Percentiles rank a stretch among this genome's conserved stretches.
These are phyloP conservation scores for Gastracanthus pulcherrimus DNA, from an alignment of 2,888 invertebrate genomes.

Conservation along the genomic window DNA sequence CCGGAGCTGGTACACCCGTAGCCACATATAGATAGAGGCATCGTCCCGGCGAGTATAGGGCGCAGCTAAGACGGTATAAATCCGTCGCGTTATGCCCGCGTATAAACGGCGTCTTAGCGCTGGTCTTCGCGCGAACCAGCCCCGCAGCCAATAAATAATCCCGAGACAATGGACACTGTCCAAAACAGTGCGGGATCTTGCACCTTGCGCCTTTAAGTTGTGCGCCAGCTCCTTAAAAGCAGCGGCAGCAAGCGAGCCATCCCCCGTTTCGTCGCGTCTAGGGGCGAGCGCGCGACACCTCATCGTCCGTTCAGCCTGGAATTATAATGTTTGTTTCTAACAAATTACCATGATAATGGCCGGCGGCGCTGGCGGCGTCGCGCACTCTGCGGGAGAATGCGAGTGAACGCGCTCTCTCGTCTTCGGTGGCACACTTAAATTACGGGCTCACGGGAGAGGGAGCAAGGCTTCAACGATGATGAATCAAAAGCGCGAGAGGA, in stretches of 20 bases:
- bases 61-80: constrained; percentile 47
- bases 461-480: constrained; percentile 49
- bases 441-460: constrained; percentile 64
- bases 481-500: constrained; percentile 55
- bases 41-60: too few relatives aligned
- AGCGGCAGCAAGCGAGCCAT: constrained; percentile 61
- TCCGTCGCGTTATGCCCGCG: constrained; percentile 45
- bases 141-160: constrained; percentile 75
- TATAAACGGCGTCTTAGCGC: constrained; percentile 70
- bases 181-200: constrained; percentile 76
- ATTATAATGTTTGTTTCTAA: constrained; percentile 78
- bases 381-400: constrained; percentile 28
- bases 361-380: constrained; percentile 67
- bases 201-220: constrained; percentile 75
- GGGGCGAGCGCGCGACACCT: constrained; percentile 38
- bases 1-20: neutral
- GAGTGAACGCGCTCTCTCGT: constrained; percentile 61
- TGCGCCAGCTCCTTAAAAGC: constrained; percentile 63
- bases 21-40: neutral
- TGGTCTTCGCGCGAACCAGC: constrained; percentile 67
- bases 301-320: constrained; percentile 63
- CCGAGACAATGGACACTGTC: constrained; percentile 77
- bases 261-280: constrained; percentile 22
- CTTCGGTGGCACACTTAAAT: constrained; percentile 75
- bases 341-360: constrained; percentile 77